Evolutionary conservation across 2,113 vertebrate genomes (phyloP), one percentile per base, ranked within the genome.

Genomic region (Rana temporaria): DNA sequence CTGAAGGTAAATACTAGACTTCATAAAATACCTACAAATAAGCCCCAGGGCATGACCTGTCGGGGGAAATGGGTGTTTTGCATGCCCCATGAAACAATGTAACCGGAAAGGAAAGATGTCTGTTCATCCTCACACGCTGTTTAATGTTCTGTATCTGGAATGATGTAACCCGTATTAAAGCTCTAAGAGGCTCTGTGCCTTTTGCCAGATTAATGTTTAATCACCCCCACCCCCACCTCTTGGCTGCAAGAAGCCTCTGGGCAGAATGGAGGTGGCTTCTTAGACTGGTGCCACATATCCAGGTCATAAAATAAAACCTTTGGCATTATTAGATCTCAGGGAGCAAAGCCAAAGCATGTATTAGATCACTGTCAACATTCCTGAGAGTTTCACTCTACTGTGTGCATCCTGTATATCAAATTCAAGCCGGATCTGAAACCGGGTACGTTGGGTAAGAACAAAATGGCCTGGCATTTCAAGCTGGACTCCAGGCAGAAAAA

Each of bases 1-100:
- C 94, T 99, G 74, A 98, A 98, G 96, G 98, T 99, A 95, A 78
- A 4, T 6, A 57, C 22, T 32, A 17, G 30, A 7, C 30, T 55
- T 72, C 56, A 26, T 56, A 72, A 57, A 53, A 72, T 30, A 63
- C 11, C 9, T 63, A 22, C 9, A 63, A 24, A 14, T 24, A 24
- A 48, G 42, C 42, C 42, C 42, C 42, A 48, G 42, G 42, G 12
- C 12, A 14, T 48, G 42, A 48, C 42, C 42, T 48, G 42, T 48
- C 14, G 11, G 22, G 22, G 60, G 60, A 22, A 12, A 20, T 14
- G 8, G 15, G 8, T n/a, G 9, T 63, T 24, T 24, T 24, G 1
- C 8, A 63, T 63, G 42, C 42, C 6, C 1, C 24, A 11, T 15
- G 24, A 22, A 63, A 24, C 60, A 26, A 24, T 63, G 20, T 24